phyloP scores from a whole-genome alignment of 1,140 invertebrate genomes.

The Drosophila sucinea region DNA sequence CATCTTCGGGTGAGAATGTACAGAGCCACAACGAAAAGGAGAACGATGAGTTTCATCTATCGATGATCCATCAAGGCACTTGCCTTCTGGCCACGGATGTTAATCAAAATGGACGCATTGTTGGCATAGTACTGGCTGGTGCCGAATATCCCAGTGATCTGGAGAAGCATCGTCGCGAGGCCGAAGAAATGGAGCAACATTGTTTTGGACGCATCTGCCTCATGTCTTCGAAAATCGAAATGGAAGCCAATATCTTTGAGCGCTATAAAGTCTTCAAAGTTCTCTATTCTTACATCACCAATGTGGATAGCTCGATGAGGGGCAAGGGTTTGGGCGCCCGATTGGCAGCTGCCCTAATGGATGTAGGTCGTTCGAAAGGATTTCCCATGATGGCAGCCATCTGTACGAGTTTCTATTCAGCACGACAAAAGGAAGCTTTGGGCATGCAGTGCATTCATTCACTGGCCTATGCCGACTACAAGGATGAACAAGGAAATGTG shows the following conservation, averaged over 20 bases:
- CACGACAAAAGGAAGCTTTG: slow-evolving; percentile 43
- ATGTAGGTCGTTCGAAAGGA: slow-evolving; percentile 37
- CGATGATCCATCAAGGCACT: slow-evolving; percentile 40
- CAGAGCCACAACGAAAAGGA: slow-evolving; percentile 25
- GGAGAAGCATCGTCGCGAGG: slow-evolving; percentile 43
- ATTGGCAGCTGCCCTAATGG: slow-evolving; percentile 40
- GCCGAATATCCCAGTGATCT: slow-evolving; percentile 26
- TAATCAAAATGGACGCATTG: slow-evolving; percentile 21
- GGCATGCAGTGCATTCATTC: slow-evolving; percentile 46
- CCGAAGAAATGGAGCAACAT: slow-evolving; percentile 29
- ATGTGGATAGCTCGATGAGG: slow-evolving; percentile 32
- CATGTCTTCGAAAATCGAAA: slow-evolving; percentile 29
- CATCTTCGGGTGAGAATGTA: slow-evolving; percentile 25
- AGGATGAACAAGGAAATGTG: slow-evolving; percentile 32
- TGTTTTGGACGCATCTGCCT: slow-evolving; percentile 32
- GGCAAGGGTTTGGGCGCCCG: slow-evolving; percentile 45
- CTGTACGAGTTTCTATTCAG: slow-evolving; percentile 51
- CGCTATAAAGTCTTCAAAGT: slow-evolving; percentile 30
- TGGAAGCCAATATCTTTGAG: slow-evolving; percentile 39
- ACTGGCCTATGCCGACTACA: slow-evolving; percentile 42
- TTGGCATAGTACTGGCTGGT: slow-evolving; percentile 43
- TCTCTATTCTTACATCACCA: slow-evolving; percentile 49
- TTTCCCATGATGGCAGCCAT: slow-evolving; percentile 48
- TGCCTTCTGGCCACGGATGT: slow-evolving; percentile 42
- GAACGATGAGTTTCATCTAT: slow-evolving; percentile 34